Base-by-base conservation (phyloP, 2,797 vertebrate genomes). In the Onychomys leucogaster region DNA sequence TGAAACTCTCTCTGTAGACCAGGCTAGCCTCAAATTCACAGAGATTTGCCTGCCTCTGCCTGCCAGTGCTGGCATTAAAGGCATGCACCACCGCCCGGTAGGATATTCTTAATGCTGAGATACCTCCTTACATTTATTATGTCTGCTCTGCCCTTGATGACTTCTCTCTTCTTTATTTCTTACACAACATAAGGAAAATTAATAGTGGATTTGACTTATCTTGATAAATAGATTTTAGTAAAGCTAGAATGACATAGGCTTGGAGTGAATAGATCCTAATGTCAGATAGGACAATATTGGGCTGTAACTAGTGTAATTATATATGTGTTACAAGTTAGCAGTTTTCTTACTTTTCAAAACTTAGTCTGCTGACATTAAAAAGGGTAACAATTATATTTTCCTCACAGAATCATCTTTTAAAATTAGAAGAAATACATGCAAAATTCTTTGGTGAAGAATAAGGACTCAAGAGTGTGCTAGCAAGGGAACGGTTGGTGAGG, bases 171-270 rank as follows among this genome's bases (percentile, higher is more conserved):
- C 83, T 82, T 82, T 80, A 55, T 34, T 23, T 34, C 59, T 82
- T 63, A 41, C 43, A 43, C 10, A 7, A 41, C 75, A 32, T 32
- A 81, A 87, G 32, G 43, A 91, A 71, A 95, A 80, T 37, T 32
- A 90, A 91, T 11, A 17, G 14, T 89, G 59, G 32, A 67, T 65
- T 78, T 90, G 69, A 82, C 73, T 89, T 93, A 71, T 65, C 67
- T 94, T 93, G 88, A 84, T 27, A 63, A 73, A 86, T 16, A 71
- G 52, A 81, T 82, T 65, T 89, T 83, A 27, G 19, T 67, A 25
- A 34, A 55, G 4, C 86, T 80, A 37, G 29, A 89, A 67, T 77
- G 27, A 46, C 49, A 43, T 75, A 80, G 83, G 7, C 80, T 94
- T 89, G 89, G 61, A 91, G 29, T 32, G 57, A 76, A 43, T 80